Evolutionary conservation across 2,797 vertebrate species (phyloP).

Genomic region (Hippopotamyrus pictus): DNA sequence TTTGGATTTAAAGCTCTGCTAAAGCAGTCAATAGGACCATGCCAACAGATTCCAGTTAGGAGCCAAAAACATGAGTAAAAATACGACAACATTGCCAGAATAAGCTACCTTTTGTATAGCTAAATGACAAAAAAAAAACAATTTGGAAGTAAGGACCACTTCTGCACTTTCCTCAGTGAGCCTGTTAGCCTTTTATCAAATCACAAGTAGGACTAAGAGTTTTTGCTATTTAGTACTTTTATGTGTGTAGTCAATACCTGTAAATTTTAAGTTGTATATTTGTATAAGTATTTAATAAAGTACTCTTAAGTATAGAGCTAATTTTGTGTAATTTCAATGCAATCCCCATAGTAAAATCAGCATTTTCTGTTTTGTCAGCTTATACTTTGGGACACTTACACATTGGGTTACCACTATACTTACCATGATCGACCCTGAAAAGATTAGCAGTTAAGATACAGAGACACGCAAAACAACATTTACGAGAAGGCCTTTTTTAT

Average conservation of each 20-base stretch:
- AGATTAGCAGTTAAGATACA: not conserved
- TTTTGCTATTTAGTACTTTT: slow-evolving; percentile 29
- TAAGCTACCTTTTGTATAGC: not conserved
- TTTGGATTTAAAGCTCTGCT: not conserved
- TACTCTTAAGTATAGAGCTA: slow-evolving; percentile 30
- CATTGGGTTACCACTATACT: not conserved
- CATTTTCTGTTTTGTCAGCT: not conserved
- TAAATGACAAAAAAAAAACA: not conserved
- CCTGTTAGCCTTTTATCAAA: slow-evolving; percentile 41
- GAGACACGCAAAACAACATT: slow-evolving; percentile 31
- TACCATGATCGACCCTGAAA: not conserved
- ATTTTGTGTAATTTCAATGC: slow-evolving; percentile 14
- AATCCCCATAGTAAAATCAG: not conserved
- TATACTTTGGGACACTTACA: not conserved
- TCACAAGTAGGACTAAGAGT: slow-evolving; percentile 33
- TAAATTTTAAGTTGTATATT: slow-evolving; percentile 44
- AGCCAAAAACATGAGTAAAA: not conserved
- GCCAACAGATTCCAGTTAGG: not conserved
- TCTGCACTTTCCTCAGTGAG: slow-evolving; percentile 39
- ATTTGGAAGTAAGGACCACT: slow-evolving; percentile 39
- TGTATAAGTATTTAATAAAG: slow-evolving; percentile 46
- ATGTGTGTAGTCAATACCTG: slow-evolving; percentile 35
- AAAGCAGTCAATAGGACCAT: not conserved
- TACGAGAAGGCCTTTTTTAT: slow-evolving; percentile 51
- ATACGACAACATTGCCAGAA: not conserved